Percentiles rank a stretch among this genome's conserved stretches.
These are phyloP conservation scores for Heliconius hewitsoni DNA, from an alignment of 1,140 invertebrate genomes.

Conservation along the genomic window DNA sequence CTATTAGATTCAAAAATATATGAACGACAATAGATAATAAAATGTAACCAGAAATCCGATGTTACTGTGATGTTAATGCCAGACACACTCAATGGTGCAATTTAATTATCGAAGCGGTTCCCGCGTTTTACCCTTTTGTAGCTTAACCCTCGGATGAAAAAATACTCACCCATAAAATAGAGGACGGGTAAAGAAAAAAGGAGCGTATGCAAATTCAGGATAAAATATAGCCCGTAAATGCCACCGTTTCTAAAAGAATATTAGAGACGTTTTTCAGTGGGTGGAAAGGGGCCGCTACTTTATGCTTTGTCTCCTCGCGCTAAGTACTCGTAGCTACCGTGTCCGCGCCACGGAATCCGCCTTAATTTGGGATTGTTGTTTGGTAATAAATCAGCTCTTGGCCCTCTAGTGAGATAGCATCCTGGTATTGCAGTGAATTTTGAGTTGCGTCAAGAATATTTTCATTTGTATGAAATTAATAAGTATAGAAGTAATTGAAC, in stretches of 20 bases:
- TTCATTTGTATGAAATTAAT: background rate
- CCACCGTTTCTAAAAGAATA: constrained; percentile 83
- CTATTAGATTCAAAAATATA: no score
- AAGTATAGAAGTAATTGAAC: no score
- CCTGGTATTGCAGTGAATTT: background rate
- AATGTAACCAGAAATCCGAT: constrained; percentile 19
- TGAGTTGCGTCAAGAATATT: background rate
- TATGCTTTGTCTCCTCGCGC: constrained; percentile 78
- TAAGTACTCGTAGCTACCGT: constrained; percentile 74
- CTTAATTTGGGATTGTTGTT: constrained; percentile 77
- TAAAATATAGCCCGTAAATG: constrained; percentile 84
- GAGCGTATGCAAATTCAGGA: constrained; percentile 83
- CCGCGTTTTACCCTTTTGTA: constrained; percentile 82
- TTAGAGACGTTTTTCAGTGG: constrained; percentile 83
- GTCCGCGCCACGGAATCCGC: constrained; percentile 70
- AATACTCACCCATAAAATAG: constrained; percentile 81
- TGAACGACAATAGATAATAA: background rate
- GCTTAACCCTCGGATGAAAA: constrained; percentile 81
- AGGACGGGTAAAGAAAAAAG: constrained; percentile 79
- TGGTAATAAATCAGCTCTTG: constrained; percentile 63
- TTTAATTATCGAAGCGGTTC: constrained; percentile 80
- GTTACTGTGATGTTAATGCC: constrained; percentile 24
- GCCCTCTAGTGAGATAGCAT: background rate
- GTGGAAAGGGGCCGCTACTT: constrained; percentile 76
- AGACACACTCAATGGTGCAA: constrained; percentile 57